These are phyloP conservation scores for rat (Rattus norvegicus) DNA, from an alignment of 2,113 vertebrate genomes.

Conservation along the genomic window GRCr8 NC_086026.1:108946501-108947000, in stretches of 20 bases:
- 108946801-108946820: neutral
- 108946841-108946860: neutral
- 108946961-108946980: neutral
- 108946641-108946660: neutral
- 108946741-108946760: neutral
- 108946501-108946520: neutral
- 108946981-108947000: neutral
- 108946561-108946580: neutral
- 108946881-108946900: neutral
- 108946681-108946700: neutral
- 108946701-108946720: neutral
- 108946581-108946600: neutral
- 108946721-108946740: neutral
- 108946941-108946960: neutral
- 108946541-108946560: neutral
- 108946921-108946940: neutral
- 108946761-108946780: neutral
- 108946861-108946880: neutral
- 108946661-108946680: neutral
- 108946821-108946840: neutral
- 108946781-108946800: neutral
- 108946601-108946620: neutral
- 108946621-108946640: neutral
- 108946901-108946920: neutral
- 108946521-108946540: neutral